phyloP scores from a whole-genome alignment of 2,888 invertebrate genomes.

The Plebejus anna region DNA sequence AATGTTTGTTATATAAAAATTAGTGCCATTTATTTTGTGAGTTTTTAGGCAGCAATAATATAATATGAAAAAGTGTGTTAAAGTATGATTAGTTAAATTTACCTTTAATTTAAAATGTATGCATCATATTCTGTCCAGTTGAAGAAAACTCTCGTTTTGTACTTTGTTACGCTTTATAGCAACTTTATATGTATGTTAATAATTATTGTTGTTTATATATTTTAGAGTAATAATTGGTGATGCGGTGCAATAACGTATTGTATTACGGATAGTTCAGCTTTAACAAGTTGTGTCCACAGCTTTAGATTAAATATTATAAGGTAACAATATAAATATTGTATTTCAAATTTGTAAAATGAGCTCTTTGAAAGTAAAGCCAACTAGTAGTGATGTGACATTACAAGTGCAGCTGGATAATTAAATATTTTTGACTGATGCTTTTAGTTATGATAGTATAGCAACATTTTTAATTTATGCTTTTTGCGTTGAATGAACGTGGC shows the following conservation, averaged over 20 bases:
- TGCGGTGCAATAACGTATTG: conserved; percentile 10
- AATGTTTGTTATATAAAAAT: background rate
- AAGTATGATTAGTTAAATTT: conserved; percentile 11
- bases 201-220: conserved; percentile 18
- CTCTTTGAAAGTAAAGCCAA: conserved; percentile 33
- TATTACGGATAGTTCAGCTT: conserved; percentile 21
- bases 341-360: conserved; percentile 37
- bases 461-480: background rate
- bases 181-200: conserved; percentile 22
- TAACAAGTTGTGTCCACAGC: conserved; percentile 50
- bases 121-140: conserved; percentile 20
- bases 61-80: background rate
- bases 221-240: conserved; percentile 4
- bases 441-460: background rate
- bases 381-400: background rate
- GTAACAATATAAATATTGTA: conserved; percentile 34
- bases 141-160: conserved; percentile 10
- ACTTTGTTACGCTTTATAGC: conserved; percentile 15
- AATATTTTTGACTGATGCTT: background rate
- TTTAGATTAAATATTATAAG: conserved; percentile 48
- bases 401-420: background rate
- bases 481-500: background rate
- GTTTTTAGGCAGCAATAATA: background rate
- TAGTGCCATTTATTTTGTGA: conserved; percentile 20
- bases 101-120: conserved; percentile 11